A percentile compares a stretch with the other conserved stretches of the same genome.
Evolutionary conservation across 1,140 invertebrate genomes (phyloP).

Genomic region (Oscheius sp.): DNA sequence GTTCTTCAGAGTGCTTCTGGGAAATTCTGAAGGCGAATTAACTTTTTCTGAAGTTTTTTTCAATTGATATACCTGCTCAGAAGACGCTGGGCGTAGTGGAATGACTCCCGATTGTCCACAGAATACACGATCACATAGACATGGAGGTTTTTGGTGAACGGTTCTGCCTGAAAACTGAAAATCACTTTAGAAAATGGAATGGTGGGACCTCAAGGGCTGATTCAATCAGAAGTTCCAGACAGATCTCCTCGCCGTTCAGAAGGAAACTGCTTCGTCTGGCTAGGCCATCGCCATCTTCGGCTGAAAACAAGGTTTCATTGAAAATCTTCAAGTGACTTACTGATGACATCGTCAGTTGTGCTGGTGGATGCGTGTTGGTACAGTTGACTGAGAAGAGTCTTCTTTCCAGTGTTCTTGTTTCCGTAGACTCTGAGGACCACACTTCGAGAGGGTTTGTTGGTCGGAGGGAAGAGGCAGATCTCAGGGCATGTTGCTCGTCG

Average conservation of each 20-base stretch:
- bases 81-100: conserved; percentile 3
- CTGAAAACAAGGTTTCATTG: background rate
- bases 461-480: conserved; percentile 4
- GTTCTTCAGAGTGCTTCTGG: background rate
- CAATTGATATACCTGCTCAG: background rate
- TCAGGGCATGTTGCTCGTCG: conserved; percentile 12
- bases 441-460: background rate
- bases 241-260: conserved; percentile 8
- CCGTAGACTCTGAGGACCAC: conserved; percentile 12
- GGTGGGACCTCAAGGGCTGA: background rate
- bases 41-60: too few species aligned
- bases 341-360: background rate
- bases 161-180: conserved; percentile 6
- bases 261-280: background rate
- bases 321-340: background rate
- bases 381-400: background rate
- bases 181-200: background rate
- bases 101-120: conserved; percentile 7
- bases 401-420: conserved; percentile 9
- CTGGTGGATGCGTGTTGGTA: background rate
- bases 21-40: background rate
- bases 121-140: background rate
- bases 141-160: background rate
- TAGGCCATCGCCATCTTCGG: background rate
- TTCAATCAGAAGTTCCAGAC: background rate